Evolutionary conservation across 2,797 vertebrate genomes (phyloP), one percentile per base, ranked within the genome.

Genomic region (Oophaga sylvatica): DNA sequence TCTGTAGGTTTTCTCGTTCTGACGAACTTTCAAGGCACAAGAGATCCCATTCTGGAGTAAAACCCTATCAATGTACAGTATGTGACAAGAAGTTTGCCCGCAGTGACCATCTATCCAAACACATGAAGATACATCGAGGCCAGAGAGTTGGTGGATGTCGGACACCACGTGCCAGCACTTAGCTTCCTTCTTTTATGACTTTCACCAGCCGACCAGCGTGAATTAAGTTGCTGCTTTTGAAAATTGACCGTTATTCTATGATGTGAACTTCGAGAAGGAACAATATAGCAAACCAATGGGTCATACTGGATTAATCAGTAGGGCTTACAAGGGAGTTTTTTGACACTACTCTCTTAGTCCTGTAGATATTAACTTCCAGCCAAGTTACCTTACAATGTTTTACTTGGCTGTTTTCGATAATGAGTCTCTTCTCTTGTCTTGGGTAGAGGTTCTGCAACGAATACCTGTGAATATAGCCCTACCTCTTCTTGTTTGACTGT

Each of bases 11-110:
- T 0, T 89, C 87, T 56, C 89, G 91, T 12, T 93, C 90, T 0
- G 91, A 92, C 3, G 94, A 94, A 73, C 94, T 95, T 17, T 91
- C 31, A 29, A 90, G 93, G 9, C 94, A 95, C 91, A 92, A 89
- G 67, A 93, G 89, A 26, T 95, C 87, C 35, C 95, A 95, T 90
- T 94, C 87, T 0, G 92, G 93, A 0, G 29, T 93, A 22, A 92
- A 90, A 65, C 94, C 93, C 0, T 93, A 94, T 90, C 71, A 35
- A 11, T 95, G 94, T 59, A 0, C 60, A 0, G 19, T 88, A 35
- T 95, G 94, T 0, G 1, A 83, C 77, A 94, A 86, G 91, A 90
- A 0, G 53, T 95, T 94, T 90, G 89, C 93, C 56, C 84, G 92
- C 86, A 90, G 92, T 0, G 93, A 95, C 90, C 93, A 95, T 59